A percentile compares a stretch with the other conserved stretches of the same genome.
phyloP scores from a whole-genome alignment of 2,888 invertebrate species.

The Ditylenchus weischeri region DNA sequence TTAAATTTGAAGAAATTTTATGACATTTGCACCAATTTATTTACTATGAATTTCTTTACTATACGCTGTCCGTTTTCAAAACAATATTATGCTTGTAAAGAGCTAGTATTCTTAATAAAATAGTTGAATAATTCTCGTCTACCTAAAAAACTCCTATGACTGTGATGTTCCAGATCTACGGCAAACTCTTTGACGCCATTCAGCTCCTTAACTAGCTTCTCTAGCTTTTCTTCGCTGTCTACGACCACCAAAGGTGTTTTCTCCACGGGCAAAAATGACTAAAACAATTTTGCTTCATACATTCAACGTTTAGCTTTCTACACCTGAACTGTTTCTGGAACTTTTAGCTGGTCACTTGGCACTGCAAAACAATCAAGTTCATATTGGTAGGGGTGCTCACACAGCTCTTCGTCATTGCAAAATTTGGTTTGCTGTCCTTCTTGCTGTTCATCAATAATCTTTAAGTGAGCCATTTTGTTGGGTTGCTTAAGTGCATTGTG shows the following conservation, averaged over 20 bases:
- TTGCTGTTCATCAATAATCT: constrained; percentile 2
- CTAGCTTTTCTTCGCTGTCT: constrained; percentile 65
- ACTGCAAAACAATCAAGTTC: constrained; percentile 45
- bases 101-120: too few species aligned
- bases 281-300: background rate
- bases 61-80: too few species aligned
- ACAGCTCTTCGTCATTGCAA: constrained; percentile 18
- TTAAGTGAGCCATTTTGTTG: background rate
- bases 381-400: constrained; percentile 46
- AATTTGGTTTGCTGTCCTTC: background rate
- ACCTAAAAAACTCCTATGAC: constrained; percentile 77
- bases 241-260: background rate
- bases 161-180: constrained; percentile 86
- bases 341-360: constrained; percentile 31
- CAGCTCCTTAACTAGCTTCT: constrained; percentile 70
- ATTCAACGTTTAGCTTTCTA: background rate
- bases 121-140: too few species aligned
- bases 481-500: constrained; percentile 25
- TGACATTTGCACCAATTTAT: too few species aligned
- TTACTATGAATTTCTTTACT: too few species aligned
- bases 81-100: too few species aligned
- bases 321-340: background rate
- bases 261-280: background rate
- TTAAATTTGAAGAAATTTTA: too few species aligned
- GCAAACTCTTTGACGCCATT: constrained; percentile 73